phyloP scores from a whole-genome alignment of 2,113 vertebrate genomes.

The Phaethornis superciliosus region DNA sequence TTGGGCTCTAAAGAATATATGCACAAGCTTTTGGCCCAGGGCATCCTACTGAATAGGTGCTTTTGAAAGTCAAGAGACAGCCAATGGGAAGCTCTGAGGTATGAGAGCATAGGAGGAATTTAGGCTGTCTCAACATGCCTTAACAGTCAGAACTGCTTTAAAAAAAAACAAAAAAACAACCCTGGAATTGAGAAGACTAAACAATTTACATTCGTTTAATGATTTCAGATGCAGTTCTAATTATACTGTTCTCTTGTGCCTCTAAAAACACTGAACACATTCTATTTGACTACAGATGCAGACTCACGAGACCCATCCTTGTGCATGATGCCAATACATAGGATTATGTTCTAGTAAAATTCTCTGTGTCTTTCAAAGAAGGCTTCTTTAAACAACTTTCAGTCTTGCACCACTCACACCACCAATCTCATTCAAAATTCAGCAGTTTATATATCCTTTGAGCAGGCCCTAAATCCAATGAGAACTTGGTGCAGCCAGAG shows the following conservation, averaged over 20 bases:
- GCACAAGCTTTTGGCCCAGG: conserved; percentile 15
- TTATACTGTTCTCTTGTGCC: neutral
- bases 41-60: conserved; percentile 5
- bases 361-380: neutral
- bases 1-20: neutral
- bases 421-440: neutral
- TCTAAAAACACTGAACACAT: neutral
- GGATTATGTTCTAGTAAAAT: neutral
- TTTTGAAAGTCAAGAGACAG: conserved; percentile 19
- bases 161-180: neutral
- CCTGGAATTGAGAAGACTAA: neutral
- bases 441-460: neutral
- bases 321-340: neutral
- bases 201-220: conserved; percentile 38
- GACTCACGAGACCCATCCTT: neutral
- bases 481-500: neutral
- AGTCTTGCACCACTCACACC: neutral
- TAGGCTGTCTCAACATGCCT: conserved; percentile 33
- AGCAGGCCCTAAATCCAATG: neutral
- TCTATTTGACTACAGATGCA: neutral
- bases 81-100: conserved; percentile 23
- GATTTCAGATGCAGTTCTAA: conserved; percentile 17
- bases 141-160: conserved; percentile 2
- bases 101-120: conserved; percentile 48
- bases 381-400: neutral